These are phyloP conservation scores for Porites evermanni DNA, from an alignment of 92 coral and sea anemone genomes.

Conservation along the genomic window DNA sequence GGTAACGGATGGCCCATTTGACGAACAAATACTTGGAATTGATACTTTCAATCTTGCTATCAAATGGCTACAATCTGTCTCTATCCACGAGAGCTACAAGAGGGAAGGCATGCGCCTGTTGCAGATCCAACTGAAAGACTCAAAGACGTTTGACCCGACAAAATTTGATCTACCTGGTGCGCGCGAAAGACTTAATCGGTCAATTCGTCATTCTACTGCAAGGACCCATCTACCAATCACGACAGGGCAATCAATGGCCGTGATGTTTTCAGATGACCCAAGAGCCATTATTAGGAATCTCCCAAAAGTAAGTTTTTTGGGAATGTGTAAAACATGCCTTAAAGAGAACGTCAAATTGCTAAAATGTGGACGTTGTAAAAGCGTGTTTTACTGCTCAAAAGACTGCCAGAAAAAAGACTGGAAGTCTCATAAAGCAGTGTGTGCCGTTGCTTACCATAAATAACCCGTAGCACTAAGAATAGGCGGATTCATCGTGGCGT, in stretches of 20 bases:
- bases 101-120: conserved; percentile 10
- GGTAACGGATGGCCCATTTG: conserved; percentile 22
- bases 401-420: conserved; percentile 52
- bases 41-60: conserved; percentile 30
- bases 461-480: too few relatives aligned
- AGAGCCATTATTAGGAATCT: background rate
- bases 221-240: conserved; percentile 16
- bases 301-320: conserved; percentile 1
- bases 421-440: conserved; percentile 34
- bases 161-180: conserved; percentile 5
- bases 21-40: conserved; percentile 10
- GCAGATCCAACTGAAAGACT: background rate
- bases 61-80: conserved; percentile 14
- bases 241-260: background rate
- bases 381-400: conserved; percentile 34
- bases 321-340: conserved; percentile 21
- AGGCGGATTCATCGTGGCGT: too few relatives aligned
- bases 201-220: conserved; percentile 28
- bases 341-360: conserved; percentile 22
- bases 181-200: background rate
- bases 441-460: background rate
- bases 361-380: conserved; percentile 33
- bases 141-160: conserved; percentile 18
- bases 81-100: conserved; percentile 24
- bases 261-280: background rate